These are phyloP conservation scores for Agrotis puta DNA, from an alignment of 2,888 invertebrate species.

Conservation along the genomic window DNA sequence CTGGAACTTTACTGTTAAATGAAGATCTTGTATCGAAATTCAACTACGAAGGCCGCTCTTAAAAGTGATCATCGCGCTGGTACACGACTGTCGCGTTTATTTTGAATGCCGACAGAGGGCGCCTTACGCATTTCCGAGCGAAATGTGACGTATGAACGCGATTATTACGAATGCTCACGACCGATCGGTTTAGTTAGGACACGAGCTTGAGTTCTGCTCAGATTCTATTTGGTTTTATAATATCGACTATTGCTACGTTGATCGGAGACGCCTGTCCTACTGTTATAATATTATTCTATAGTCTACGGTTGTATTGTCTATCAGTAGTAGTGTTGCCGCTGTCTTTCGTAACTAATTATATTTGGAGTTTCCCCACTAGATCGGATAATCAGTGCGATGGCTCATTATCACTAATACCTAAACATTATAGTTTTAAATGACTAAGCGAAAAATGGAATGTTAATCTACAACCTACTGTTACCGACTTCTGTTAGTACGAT, in stretches of 20 bases:
- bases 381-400: conserved; percentile 63
- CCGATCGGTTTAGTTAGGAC: background rate
- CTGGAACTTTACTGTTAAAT: conserved; percentile 15
- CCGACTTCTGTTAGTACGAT: conserved; percentile 74
- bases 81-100: too few species aligned
- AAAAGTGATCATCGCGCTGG: background rate
- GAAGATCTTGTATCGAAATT: conserved; percentile 14
- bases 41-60: conserved; percentile 1
- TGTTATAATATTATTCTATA: conserved; percentile 45
- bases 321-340: conserved; percentile 45
- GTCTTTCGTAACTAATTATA: conserved; percentile 59
- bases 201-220: conserved; percentile 7
- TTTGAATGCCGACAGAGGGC: background rate
- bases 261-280: conserved; percentile 36
- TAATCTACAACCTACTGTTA: conserved; percentile 83
- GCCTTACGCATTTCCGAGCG: background rate
- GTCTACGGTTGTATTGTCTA: conserved; percentile 63
- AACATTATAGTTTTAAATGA: conserved; percentile 61
- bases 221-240: conserved; percentile 33
- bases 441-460: conserved; percentile 81
- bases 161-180: background rate
- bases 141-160: background rate
- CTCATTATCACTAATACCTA: conserved; percentile 59
- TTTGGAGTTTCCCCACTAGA: conserved; percentile 58
- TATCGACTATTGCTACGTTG: conserved; percentile 41